Percentiles rank a stretch among this genome's conserved stretches.
phyloP scores from a whole-genome alignment of 2,797 vertebrate genomes.

The Lerista edwardsae region DNA sequence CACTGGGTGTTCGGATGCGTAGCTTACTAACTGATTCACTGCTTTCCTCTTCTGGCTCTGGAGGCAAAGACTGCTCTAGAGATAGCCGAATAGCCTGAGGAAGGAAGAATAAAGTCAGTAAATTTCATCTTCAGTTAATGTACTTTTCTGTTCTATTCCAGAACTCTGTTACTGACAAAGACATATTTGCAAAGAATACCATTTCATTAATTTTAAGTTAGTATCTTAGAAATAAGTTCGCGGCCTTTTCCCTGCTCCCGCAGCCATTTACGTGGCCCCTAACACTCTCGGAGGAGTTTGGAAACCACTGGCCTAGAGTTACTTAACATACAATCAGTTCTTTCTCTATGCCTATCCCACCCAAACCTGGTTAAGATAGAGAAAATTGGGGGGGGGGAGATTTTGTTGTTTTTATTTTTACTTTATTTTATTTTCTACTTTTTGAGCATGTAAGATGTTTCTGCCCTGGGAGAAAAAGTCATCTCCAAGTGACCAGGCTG shows the following conservation, averaged over 20 bases:
- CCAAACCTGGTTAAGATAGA: not conserved
- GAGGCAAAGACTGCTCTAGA: conserved; percentile 92
- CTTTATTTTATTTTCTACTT: not conserved
- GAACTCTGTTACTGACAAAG: not conserved
- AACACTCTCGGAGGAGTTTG: too few relatives aligned
- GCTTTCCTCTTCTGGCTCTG: conserved; percentile 90
- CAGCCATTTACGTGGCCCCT: too few relatives aligned
- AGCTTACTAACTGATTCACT: conserved; percentile 94
- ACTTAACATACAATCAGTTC: not conserved
- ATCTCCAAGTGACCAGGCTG: not conserved
- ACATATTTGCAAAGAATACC: not conserved
- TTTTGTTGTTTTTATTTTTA: not conserved
- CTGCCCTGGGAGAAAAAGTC: not conserved
- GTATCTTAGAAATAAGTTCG: not conserved
- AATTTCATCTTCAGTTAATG: conserved; percentile 25
- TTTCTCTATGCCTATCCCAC: not conserved
- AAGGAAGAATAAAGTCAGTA: conserved; percentile 57
- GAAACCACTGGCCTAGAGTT: not conserved
- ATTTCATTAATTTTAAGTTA: not conserved
- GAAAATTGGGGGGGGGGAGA: not conserved
- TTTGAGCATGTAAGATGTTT: not conserved
- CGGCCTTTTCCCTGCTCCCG: too few relatives aligned
- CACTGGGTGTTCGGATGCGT: conserved; percentile 93
- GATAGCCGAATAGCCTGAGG: conserved; percentile 94
- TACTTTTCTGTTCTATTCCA: conserved; percentile 47